Evolutionary conservation across 2,797 vertebrate species (phyloP), one percentile per base, ranked within the genome.

Genomic region (Acipenser oxyrinchus): DNA sequence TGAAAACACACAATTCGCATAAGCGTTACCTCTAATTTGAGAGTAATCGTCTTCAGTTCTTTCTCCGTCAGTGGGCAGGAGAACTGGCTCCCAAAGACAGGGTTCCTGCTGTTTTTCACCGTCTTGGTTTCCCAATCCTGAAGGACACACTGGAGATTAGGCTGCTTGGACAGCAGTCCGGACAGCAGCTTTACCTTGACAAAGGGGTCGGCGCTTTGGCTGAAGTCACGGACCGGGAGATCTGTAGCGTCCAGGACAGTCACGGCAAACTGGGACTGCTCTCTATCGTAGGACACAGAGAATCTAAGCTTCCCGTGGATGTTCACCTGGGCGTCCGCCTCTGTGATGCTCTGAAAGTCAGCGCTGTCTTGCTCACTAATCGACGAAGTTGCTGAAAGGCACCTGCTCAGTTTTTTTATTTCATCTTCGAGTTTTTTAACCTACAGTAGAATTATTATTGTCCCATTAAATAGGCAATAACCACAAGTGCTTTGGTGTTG

Each of bases 21-120:
- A 37, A 37, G 5, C 3, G 37, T 37, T 64, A 91, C 86, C 83
- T 91, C 84, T 75, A 91, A 80, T 69, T 83, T 89, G 51, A 91
- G 77, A 10, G 51, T 84, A 66, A 82, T 73, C 61, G 68, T 78
- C 15, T 77, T 66, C 63, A 84, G 70, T 9, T 70, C 62, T 0
- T 80, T 55, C 58, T 86, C 75, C 9, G 73, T 69, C 66, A 92
- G 76, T 12, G 72, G 64, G 51, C 76, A 91, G 75, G 77, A 83
- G 72, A 89, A 91, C 74, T 83, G 77, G 61, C 92, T 86, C 67
- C 83, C 86, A 75, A 88, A 92, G 60, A 72, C 66, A 60, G 89
- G 84, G 66, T 76, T 81, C 63, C 74, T 81, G 74, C 77, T 81
- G 74, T 82, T 82, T 74, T 86, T 91, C 69, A 90, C 84, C 13